These are phyloP conservation scores for Antigone vipio DNA, from an alignment of 2,113 vertebrate species.

Conservation along the genomic window DNA sequence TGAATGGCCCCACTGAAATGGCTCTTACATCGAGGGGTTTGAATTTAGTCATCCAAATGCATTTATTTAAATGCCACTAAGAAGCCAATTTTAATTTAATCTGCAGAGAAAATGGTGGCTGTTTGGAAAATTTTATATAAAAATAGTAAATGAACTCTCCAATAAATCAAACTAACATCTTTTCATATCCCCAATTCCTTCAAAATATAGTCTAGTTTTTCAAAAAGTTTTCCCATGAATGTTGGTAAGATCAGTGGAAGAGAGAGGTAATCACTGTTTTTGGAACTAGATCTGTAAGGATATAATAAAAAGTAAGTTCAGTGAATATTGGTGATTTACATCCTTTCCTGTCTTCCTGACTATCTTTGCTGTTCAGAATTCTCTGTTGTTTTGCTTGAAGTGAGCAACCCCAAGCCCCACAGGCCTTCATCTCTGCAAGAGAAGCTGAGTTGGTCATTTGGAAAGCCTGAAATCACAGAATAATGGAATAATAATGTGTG, in stretches of 20 bases:
- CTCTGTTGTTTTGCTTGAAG: neutral
- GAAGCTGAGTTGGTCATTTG: neutral
- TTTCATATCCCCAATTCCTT: neutral
- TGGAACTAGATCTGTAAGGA: neutral
- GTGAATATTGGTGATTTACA: neutral
- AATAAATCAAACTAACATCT: neutral
- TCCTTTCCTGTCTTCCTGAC: neutral
- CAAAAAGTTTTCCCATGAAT: neutral
- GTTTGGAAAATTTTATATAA: neutral
- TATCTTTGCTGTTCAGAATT: neutral
- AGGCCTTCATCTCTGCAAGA: neutral
- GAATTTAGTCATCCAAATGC: neutral
- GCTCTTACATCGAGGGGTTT: neutral
- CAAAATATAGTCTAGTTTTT: neutral
- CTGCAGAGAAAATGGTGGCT: neutral
- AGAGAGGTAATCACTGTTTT: neutral
- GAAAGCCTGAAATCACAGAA: neutral
- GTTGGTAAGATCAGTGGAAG: neutral
- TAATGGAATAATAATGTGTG: neutral
- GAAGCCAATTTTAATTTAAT: neutral
- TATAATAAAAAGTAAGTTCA: neutral
- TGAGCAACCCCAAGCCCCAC: neutral
- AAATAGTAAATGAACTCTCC: neutral
- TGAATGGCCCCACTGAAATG: neutral
- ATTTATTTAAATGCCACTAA: neutral